A percentile compares a stretch with the other conserved stretches of the same genome.
Conservation (phyloP, 2,797 vertebrate genomes). For the Echiichthys vipera region DNA sequence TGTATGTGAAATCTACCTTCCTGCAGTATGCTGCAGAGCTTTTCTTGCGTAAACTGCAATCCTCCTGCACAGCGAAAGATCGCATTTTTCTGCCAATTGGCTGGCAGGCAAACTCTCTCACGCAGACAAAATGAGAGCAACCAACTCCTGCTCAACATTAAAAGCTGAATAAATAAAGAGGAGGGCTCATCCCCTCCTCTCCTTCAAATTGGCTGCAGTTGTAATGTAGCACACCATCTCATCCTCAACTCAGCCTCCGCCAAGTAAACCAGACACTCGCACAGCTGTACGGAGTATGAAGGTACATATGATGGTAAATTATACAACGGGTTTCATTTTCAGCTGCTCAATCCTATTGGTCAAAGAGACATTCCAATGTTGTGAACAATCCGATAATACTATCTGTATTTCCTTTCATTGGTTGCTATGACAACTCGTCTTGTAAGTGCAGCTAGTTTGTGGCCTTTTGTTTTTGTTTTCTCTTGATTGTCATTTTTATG, state of each 20-base stretch:
- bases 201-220: slow-evolving; percentile 49
- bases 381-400: slow-evolving; percentile 19
- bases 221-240: slow-evolving; percentile 46
- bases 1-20: background rate
- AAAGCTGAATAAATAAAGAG: slow-evolving; percentile 72
- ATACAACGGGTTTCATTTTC: slow-evolving; percentile 49
- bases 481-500: slow-evolving; percentile 24
- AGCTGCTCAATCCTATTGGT: slow-evolving; percentile 39
- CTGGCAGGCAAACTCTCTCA: slow-evolving; percentile 57
- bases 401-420: background rate
- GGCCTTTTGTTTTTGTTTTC: slow-evolving; percentile 26
- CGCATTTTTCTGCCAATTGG: slow-evolving; percentile 32
- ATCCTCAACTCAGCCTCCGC: slow-evolving; percentile 37
- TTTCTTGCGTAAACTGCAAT: slow-evolving; percentile 19
- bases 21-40: slow-evolving; percentile 21
- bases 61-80: slow-evolving; percentile 43
- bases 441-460: slow-evolving; percentile 14
- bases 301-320: slow-evolving; percentile 59
- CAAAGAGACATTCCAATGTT: slow-evolving; percentile 15
- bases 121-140: slow-evolving; percentile 57
- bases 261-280: slow-evolving; percentile 55
- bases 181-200: slow-evolving; percentile 41
- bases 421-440: slow-evolving; percentile 53
- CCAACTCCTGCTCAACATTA: slow-evolving; percentile 66
- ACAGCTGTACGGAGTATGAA: slow-evolving; percentile 52